Evolutionary conservation across 37 sponge, comb jelly and placozoan species (phyloP).

Genomic region (Bolinopsis microptera): DNA sequence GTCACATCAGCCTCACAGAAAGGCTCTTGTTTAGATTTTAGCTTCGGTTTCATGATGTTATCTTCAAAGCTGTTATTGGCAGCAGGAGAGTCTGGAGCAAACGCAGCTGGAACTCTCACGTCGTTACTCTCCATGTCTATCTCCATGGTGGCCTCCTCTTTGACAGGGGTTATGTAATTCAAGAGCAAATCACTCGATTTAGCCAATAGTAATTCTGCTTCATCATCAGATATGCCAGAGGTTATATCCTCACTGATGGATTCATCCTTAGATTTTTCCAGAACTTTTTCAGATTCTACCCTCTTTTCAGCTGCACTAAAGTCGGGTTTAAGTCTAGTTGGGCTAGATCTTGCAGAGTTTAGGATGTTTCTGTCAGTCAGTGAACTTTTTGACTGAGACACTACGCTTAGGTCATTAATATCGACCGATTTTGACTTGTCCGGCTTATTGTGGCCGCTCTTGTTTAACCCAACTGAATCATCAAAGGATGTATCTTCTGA

Average conservation of each 20-base stretch:
- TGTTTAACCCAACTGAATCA: not conserved
- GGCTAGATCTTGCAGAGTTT: conserved; percentile 51
- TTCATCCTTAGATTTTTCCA: not conserved
- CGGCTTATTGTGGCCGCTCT: not conserved
- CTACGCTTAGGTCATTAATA: conserved; percentile 43
- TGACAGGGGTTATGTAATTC: not conserved
- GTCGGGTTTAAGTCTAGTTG: conserved; percentile 6
- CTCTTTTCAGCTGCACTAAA: not conserved
- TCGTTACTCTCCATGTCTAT: conserved; percentile 1
- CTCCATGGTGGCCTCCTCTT: conserved; percentile 6
- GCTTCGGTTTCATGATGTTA: not conserved
- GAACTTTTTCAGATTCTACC: not conserved
- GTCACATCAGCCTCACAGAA: not conserved
- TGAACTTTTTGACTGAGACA: conserved; percentile 36
- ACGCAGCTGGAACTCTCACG: conserved; percentile 53
- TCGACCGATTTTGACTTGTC: not conserved
- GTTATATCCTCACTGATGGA: conserved; percentile 4
- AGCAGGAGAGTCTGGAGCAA: conserved; percentile 12
- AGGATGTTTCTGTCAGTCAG: conserved; percentile 53
- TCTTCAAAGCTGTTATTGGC: not conserved
- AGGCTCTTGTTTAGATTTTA: not conserved
- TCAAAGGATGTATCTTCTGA: conserved; percentile 41
- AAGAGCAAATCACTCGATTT: conserved; percentile 22
- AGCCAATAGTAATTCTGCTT: conserved; percentile 39
- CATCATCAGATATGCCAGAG: conserved; percentile 39